Conservation (phyloP, 2,888 invertebrate species). For the Gryllus longicercus region DNA sequence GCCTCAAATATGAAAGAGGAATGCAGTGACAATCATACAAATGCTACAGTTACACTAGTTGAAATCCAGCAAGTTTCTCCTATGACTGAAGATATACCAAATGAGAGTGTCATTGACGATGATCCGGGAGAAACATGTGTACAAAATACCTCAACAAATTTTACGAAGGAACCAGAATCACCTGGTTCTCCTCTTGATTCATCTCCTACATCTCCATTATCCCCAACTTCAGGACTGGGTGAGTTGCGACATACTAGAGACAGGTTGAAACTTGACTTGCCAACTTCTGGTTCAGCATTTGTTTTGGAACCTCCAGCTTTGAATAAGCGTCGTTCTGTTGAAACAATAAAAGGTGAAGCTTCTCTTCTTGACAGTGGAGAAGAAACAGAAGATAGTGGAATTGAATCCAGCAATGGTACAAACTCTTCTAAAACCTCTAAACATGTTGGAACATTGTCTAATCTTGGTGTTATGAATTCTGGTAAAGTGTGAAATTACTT, state of each 20-base stretch:
- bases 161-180: background rate
- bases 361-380: conserved; percentile 62
- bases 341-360: conserved; percentile 53
- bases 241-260: conserved; percentile 70
- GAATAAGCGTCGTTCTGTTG: conserved; percentile 35
- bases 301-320: conserved; percentile 47
- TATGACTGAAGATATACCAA: background rate
- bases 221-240: conserved; percentile 51
- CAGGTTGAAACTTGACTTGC: conserved; percentile 66
- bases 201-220: conserved; percentile 45
- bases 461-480: too few species aligned
- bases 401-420: conserved; percentile 58
- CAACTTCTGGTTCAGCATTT: conserved; percentile 39
- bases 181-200: background rate
- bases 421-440: background rate
- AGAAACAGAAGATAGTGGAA: conserved; percentile 57
- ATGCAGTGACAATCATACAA: background rate
- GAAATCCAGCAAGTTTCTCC: background rate
- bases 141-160: background rate
- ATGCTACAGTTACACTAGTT: background rate
- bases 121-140: background rate
- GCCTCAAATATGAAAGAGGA: background rate
- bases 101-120: background rate
- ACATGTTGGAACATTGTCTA: background rate
- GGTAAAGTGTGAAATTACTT: too few species aligned